Conservation (phyloP, 1,140 invertebrate genomes). For the Lanistes nyassanus region DNA sequence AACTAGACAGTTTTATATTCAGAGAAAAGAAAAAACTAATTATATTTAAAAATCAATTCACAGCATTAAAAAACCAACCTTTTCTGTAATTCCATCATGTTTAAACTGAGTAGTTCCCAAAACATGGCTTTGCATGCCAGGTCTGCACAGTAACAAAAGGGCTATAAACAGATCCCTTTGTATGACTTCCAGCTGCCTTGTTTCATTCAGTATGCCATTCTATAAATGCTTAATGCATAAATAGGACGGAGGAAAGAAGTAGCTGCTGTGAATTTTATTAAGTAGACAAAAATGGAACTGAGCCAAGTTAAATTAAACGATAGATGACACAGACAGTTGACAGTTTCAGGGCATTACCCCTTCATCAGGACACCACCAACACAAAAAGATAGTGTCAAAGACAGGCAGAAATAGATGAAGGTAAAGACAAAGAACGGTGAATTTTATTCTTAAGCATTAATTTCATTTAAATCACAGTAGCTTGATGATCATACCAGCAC, state of each 20-base stretch:
- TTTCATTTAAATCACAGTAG: too few species aligned
- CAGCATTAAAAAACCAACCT: constrained; percentile 44
- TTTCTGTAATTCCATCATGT: constrained; percentile 66
- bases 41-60: too few species aligned
- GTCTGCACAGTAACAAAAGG: constrained; percentile 33
- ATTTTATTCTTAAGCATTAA: too few species aligned
- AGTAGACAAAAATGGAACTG: background rate
- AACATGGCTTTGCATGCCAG: constrained; percentile 52
- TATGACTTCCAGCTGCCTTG: background rate
- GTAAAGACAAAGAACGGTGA: too few species aligned
- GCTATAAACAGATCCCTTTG: background rate
- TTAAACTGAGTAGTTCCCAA: constrained; percentile 55
- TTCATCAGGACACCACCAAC: too few species aligned
- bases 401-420: too few species aligned
- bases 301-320: too few species aligned
- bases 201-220: background rate
- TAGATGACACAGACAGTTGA: too few species aligned
- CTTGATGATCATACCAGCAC: constrained; percentile 8
- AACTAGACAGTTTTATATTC: too few species aligned
- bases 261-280: background rate
- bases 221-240: background rate
- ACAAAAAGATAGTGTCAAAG: too few species aligned
- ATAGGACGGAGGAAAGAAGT: background rate
- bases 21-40: too few species aligned
- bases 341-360: too few species aligned